Base-by-base conservation (phyloP, 2,888 invertebrate genomes). In the Lasioglossum marginatum region DNA sequence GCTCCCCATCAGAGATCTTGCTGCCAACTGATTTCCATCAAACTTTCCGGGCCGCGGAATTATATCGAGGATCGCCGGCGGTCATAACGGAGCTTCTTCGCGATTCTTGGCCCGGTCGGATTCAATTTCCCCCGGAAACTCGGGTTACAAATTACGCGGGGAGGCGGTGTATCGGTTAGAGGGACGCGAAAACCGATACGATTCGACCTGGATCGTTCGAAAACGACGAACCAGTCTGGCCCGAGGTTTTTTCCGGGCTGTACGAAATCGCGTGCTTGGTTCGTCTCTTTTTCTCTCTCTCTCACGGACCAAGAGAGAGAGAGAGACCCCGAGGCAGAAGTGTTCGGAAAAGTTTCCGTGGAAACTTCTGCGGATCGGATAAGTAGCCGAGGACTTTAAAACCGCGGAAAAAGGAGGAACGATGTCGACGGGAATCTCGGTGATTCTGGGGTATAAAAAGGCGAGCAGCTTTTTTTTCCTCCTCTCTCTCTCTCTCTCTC, bases 361-460 rank as follows among this genome's bases (percentile, higher is more conserved):
- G 40, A 66, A 82, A 83, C 72, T 87, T 84, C n/a, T 27, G 34
- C 37, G 71, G 87, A 72, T 78, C 70, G 77, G 80, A 79, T 81
- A 84, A 79, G 81, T 83, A 77, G 83, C 79, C 79, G 87, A 77
- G 66, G 79, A 81, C 87, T 87, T 83, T 77, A 80, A 87, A 87
- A 81, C 83, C 83, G 79, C 86, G 77, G 73, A 71, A 79, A 74
- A 86, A 77, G 74, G 60, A 71, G 57, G 27, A 45, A 73, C 72
- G 57, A 70, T 31, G 73, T 81, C 60, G 70, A 37, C 60, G 57
- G 60, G 71, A 82, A 78, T 78, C 71, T 60, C 71, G 68, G 63
- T 37, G 57, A 81, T 63, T 70, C 27, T 27, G 31, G 14, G 66
- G 34, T 14, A 31, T 6, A 19, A 63, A 34, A 34, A 34, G 16